phyloP scores from a whole-genome alignment of 2,113 vertebrate genomes.

The Anhinga anhinga region DNA sequence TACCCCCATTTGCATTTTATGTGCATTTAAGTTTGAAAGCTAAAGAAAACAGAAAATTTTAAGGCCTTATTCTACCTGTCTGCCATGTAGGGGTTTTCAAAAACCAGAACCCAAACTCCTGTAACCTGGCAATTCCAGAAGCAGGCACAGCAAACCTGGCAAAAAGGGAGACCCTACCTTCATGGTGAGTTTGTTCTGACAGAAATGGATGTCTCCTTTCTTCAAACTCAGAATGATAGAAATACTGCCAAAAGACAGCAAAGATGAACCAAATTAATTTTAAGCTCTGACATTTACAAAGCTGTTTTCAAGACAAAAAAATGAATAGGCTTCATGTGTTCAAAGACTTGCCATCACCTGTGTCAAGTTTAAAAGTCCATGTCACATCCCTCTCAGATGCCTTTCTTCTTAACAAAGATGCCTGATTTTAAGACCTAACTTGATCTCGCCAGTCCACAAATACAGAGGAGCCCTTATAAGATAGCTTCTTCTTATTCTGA shows the following conservation, averaged over 20 bases:
- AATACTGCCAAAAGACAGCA: neutral
- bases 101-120: neutral
- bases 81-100: neutral
- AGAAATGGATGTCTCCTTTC: neutral
- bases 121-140: neutral
- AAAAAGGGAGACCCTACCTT: neutral
- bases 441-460: neutral
- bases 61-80: neutral
- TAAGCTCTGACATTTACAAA: neutral
- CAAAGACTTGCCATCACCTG: neutral
- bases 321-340: neutral
- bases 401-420: neutral
- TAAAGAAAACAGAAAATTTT: neutral
- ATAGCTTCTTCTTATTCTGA: conserved; percentile 16
- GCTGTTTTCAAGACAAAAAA: neutral
- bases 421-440: neutral
- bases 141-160: neutral
- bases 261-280: neutral
- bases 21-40: neutral
- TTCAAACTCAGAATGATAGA: neutral
- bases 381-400: neutral
- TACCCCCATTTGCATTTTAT: neutral
- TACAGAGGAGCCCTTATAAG: neutral
- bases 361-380: neutral
- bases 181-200: neutral